Conservation (phyloP, 2,888 invertebrate genomes). For the Spicauda simplicius region DNA sequence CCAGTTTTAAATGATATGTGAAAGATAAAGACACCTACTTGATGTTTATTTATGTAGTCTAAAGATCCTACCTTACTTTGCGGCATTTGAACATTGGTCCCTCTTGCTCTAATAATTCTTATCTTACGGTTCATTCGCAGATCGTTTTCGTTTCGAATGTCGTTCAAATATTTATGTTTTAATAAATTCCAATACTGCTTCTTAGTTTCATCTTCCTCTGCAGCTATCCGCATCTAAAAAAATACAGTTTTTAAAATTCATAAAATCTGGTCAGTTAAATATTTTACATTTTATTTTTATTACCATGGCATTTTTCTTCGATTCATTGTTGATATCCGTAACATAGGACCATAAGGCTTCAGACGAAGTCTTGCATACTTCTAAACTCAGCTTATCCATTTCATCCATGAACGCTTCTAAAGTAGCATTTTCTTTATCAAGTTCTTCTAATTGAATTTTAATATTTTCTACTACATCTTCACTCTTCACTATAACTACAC, state of each 20-base stretch:
- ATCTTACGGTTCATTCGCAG: constrained; percentile 64
- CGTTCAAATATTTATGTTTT: constrained; percentile 67
- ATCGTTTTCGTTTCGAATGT: constrained; percentile 52
- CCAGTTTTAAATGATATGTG: no score
- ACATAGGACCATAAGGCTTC: constrained; percentile 76
- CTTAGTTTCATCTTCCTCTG: constrained; percentile 78
- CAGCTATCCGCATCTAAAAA: constrained; percentile 68
- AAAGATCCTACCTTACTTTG: constrained; percentile 67
- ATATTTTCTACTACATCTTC: constrained; percentile 62
- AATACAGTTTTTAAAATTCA: background rate
- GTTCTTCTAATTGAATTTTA: constrained; percentile 62
- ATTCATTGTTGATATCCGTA: constrained; percentile 69
- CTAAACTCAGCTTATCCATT: constrained; percentile 76
- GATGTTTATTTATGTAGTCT: no score
- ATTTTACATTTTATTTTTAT: constrained; percentile 37
- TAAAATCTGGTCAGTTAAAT: no score
- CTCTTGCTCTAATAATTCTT: constrained; percentile 73
- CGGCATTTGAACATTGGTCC: constrained; percentile 77
- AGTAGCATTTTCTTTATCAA: constrained; percentile 64
- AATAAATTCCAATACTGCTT: constrained; percentile 75
- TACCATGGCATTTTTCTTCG: constrained; percentile 76
- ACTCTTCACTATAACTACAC: constrained; percentile 56
- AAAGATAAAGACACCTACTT: no score
- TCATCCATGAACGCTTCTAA: constrained; percentile 70
- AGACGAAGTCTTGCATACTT: constrained; percentile 75